Conservation (phyloP, 2,113 vertebrate genomes). For the Saccopteryx bilineata region DNA sequence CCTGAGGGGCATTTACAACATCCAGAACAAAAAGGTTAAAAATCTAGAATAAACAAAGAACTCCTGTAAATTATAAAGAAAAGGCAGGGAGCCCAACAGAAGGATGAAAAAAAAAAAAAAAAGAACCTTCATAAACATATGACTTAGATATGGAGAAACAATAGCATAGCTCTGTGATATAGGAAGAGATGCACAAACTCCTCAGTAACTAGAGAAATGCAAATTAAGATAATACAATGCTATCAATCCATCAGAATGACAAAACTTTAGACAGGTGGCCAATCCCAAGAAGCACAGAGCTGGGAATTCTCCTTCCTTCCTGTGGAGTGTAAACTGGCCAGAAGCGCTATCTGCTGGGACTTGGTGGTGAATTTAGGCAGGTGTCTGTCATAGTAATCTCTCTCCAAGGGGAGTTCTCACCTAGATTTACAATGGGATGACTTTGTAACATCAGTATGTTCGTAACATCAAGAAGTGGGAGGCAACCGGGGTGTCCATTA, state of each 20-base stretch:
- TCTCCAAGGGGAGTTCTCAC: neutral
- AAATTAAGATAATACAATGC: neutral
- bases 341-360: neutral
- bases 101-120: neutral
- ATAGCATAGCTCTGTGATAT: neutral
- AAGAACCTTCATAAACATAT: neutral
- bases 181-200: neutral
- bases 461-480: neutral
- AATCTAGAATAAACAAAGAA: neutral
- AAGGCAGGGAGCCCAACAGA: neutral
- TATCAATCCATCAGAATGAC: neutral
- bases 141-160: neutral
- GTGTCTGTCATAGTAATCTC: neutral
- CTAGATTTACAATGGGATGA: neutral
- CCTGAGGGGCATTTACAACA: neutral
- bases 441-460: neutral
- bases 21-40: neutral
- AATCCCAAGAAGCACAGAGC: neutral
- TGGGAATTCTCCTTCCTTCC: neutral
- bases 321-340: too few species aligned
- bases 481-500: neutral
- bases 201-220: neutral
- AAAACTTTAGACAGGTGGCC: neutral
- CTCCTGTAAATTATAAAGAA: neutral
- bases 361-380: neutral